Evolutionary conservation across 2,888 invertebrate species (phyloP).

Genomic region (Thalpophila matura): DNA sequence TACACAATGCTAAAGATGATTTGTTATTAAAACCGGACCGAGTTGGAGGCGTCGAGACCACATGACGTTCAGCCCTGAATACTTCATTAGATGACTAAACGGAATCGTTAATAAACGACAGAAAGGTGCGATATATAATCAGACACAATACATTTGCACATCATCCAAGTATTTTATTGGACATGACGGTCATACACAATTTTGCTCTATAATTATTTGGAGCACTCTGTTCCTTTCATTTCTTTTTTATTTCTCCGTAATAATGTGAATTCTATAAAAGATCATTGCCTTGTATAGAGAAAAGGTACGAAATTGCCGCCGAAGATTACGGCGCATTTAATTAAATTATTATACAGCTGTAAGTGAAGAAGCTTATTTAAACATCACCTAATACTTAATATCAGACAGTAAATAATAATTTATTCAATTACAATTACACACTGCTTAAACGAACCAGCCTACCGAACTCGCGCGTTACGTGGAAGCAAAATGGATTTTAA

Average conservation of each 20-base stretch:
- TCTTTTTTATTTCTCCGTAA: slow-evolving; percentile 33
- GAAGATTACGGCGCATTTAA: not conserved
- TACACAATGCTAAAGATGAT: slow-evolving; percentile 77
- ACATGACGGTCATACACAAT: slow-evolving; percentile 36
- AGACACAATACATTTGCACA: slow-evolving; percentile 75
- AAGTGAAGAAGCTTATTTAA: not conserved
- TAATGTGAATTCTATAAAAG: slow-evolving; percentile 2
- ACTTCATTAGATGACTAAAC: slow-evolving; percentile 88
- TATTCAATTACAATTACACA: slow-evolving; percentile 41
- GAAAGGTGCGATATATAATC: slow-evolving; percentile 73
- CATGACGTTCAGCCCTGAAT: slow-evolving; percentile 76
- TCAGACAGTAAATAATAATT: slow-evolving; percentile 20
- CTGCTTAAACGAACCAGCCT: slow-evolving; percentile 41
- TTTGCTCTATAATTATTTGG: slow-evolving; percentile 54
- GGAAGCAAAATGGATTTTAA: slow-evolving; percentile 60
- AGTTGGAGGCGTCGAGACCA: slow-evolving; percentile 66
- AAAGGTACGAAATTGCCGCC: not conserved
- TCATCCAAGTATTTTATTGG: slow-evolving; percentile 62
- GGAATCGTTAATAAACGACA: slow-evolving; percentile 77
- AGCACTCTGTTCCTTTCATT: slow-evolving; percentile 36
- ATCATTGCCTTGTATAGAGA: not conserved
- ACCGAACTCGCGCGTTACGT: slow-evolving; percentile 57
- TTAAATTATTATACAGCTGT: slow-evolving; percentile 2
- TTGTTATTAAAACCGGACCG: slow-evolving; percentile 78
- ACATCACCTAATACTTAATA: slow-evolving; percentile 10